Conservation (phyloP, 92 coral and sea anemone genomes). For the Bergia sp. region DNA sequence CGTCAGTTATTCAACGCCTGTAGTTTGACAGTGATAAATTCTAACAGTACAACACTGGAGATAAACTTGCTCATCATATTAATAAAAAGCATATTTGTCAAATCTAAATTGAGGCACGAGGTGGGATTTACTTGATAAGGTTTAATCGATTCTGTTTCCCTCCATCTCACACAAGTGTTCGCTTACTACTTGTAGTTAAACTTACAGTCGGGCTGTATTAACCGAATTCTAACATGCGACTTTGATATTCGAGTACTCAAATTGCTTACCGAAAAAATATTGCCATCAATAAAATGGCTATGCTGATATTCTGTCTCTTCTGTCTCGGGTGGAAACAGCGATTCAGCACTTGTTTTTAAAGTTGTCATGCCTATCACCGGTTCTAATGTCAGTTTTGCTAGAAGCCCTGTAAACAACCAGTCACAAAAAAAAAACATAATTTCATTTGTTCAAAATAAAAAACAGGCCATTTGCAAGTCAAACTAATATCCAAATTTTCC, state of each 20-base stretch:
- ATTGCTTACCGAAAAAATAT: neutral
- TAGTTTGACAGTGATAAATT: slow-evolving; percentile 37
- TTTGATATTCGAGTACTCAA: neutral
- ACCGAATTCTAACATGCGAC: neutral
- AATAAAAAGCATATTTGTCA: slow-evolving; percentile 20
- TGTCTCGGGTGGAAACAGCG: neutral
- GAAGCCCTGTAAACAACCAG: neutral
- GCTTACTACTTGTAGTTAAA: neutral
- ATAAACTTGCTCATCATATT: slow-evolving; percentile 16
- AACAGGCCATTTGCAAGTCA: slow-evolving; percentile 8
- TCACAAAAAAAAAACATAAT: neutral
- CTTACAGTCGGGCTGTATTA: neutral
- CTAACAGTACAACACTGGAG: slow-evolving; percentile 16
- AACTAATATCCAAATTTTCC: slow-evolving; percentile 12
- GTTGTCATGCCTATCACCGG: too few relatives aligned
- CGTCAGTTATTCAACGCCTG: neutral
- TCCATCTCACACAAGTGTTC: slow-evolving; percentile 6
- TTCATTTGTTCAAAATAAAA: neutral
- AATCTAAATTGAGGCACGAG: slow-evolving; percentile 3
- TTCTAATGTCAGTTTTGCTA: too few relatives aligned
- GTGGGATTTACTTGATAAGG: slow-evolving; percentile 15
- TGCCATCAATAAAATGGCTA: neutral
- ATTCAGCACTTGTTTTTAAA: too few relatives aligned
- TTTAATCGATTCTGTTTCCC: slow-evolving; percentile 16
- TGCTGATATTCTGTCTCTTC: neutral